Evolutionary conservation across 1,140 invertebrate genomes (phyloP), one percentile per base, ranked within the genome.

Genomic region (Drosophila eugracilis): DNA sequence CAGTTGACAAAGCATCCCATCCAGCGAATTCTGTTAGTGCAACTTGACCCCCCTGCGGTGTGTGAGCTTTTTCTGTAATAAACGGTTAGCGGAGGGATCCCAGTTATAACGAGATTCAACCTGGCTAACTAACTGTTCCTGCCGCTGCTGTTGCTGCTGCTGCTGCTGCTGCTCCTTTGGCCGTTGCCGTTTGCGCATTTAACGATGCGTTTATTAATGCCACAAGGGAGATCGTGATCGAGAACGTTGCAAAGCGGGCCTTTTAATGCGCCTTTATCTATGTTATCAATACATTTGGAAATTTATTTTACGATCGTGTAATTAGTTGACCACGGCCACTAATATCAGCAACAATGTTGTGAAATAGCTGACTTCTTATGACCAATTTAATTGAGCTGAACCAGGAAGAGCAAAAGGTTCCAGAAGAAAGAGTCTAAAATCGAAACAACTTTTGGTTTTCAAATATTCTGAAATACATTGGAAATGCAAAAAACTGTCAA

Each of bases 131-230:
- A 65, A 58, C 60, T 52, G 49, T 47, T 63, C 41, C 30, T n/a
- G 34, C 44, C 10, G 28, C 28, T 30, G n/a, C 26, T 32, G 30
- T 10, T 48, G 19, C 44, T 26, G 32, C 15, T 41, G 34, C 39
- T 19, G 32, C n/a, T n/a, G n/a, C n/a, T n/a, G n/a, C n/a, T n/a
- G n/a, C n/a, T n/a, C n/a, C n/a, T n/a, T n/a, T n/a, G n/a, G n/a
- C n/a, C n/a, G n/a, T n/a, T n/a, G n/a, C n/a, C n/a, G n/a, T n/a
- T 32, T 49, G 60, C 24, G 15, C 53, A 59, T 57, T 85, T 85
- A 77, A 85, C 81, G 80, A 85, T 76, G 77, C 80, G 80, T 85
- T 85, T 85, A 85, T 81, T 80, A 75, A 78, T 83, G 67, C 69
- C 62, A 67, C 60, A 44, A 66, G 60, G 37, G 63, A 67, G 60